Evolutionary conservation across 2,888 invertebrate species (phyloP).

Genomic region (Sabatieria punctata): DNA sequence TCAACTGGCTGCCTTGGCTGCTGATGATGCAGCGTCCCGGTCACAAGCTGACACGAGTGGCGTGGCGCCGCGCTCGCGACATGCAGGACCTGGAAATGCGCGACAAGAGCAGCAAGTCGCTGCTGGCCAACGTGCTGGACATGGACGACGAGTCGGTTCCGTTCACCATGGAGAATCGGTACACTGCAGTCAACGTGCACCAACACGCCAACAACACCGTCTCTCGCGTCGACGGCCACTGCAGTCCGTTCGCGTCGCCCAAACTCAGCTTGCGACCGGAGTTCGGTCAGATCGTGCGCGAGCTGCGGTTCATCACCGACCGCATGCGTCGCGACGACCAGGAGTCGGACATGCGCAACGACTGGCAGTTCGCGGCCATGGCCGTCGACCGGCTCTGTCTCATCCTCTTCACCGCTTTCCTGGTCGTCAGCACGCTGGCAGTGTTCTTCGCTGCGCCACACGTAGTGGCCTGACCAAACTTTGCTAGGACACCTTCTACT

Average conservation of each 20-base stretch:
- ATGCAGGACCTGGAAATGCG: neutral
- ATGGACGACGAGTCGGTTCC: neutral
- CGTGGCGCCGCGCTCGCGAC: neutral
- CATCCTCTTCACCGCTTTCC: conserved; percentile 6
- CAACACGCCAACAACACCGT: too few species aligned
- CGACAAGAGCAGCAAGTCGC: neutral
- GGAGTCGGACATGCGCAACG: neutral
- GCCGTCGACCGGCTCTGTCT: conserved; percentile 10
- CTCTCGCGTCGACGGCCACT: too few species aligned
- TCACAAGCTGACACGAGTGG: neutral
- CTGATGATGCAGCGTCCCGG: conserved; percentile 11
- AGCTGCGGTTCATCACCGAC: conserved; percentile 3
- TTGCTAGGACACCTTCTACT: neutral
- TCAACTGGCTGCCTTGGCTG: conserved; percentile 11
- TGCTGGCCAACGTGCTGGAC: conserved; percentile 4
- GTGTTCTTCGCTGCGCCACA: conserved; percentile 5
- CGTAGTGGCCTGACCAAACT: neutral
- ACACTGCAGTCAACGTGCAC: too few species aligned
- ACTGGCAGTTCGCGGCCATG: conserved; percentile 10
- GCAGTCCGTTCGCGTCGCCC: too few species aligned
- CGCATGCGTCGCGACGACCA: neutral
- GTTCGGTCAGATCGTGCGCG: neutral
- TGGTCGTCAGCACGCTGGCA: conserved; percentile 5
- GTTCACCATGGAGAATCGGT: too few species aligned
- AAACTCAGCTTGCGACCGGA: too few species aligned